phyloP scores from a whole-genome alignment of 2,797 vertebrate species.

The Sorex maritimensis region DNA sequence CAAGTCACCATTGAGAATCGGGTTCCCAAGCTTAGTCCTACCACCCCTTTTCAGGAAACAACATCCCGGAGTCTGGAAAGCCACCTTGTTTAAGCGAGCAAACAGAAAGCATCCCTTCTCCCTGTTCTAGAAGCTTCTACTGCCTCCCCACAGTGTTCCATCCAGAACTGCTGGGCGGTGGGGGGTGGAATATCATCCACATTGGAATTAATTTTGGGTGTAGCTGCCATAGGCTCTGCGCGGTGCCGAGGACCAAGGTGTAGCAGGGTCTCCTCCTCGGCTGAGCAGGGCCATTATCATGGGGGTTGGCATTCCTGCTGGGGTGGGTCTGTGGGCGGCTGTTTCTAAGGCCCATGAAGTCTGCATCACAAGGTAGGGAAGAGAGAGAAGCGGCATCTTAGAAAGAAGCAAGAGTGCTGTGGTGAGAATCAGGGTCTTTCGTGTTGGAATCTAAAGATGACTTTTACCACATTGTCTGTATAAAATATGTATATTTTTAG shows the following conservation, averaged over 20 bases:
- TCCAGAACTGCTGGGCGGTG: too few species aligned
- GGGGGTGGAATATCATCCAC: too few species aligned
- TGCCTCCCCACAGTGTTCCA: too few species aligned
- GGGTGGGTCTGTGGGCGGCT: background rate
- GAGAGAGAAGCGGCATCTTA: background rate
- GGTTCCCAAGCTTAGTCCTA: too few species aligned
- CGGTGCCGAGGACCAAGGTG: background rate
- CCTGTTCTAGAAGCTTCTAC: too few species aligned
- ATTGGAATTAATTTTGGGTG: background rate
- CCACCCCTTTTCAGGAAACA: too few species aligned
- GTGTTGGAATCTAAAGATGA: background rate
- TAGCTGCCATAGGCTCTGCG: background rate
- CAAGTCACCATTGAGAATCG: too few species aligned
- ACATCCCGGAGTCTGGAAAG: too few species aligned
- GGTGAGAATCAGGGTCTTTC: too few species aligned
- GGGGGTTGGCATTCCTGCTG: background rate
- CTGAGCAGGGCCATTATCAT: background rate
- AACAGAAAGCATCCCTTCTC: too few species aligned
- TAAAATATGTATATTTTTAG: slow-evolving; percentile 40
- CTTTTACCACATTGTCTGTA: background rate
- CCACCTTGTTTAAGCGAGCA: too few species aligned
- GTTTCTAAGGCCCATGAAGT: background rate
- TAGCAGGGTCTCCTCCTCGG: too few species aligned
- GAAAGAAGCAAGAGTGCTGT: background rate
- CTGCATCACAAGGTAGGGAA: background rate